phyloP scores from a whole-genome alignment of 2,888 invertebrate species.

The Ochropleura leucogaster region DNA sequence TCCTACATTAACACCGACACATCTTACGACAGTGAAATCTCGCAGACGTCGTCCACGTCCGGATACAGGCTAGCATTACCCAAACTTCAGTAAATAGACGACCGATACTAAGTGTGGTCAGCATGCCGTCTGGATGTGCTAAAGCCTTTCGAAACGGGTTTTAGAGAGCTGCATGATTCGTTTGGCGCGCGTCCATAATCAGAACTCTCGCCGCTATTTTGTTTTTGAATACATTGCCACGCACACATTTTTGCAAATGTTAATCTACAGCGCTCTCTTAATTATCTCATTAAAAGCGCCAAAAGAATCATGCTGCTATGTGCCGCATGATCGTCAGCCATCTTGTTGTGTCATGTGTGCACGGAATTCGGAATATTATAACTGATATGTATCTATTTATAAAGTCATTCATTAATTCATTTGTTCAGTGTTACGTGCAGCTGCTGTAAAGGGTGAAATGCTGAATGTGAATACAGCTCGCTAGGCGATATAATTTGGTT shows the following conservation, averaged over 20 bases:
- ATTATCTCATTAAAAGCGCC: background rate
- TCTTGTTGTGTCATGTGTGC: constrained; percentile 51
- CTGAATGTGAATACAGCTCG: background rate
- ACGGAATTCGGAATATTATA: constrained; percentile 29
- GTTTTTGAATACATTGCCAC: background rate
- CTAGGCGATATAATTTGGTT: constrained; percentile 5
- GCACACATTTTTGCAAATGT: background rate
- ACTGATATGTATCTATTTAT: constrained; percentile 27
- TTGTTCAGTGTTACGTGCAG: constrained; percentile 27
- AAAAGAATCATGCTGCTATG: constrained; percentile 7
- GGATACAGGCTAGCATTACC: constrained; percentile 93
- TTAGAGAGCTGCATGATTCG: constrained; percentile 1
- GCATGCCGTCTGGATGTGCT: constrained; percentile 60
- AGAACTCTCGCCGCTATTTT: background rate
- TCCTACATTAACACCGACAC: constrained; percentile 90
- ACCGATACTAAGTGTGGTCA: constrained; percentile 61
- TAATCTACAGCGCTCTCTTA: background rate
- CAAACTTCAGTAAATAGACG: constrained; percentile 69
- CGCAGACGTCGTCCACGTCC: constrained; percentile 96
- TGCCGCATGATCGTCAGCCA: constrained; percentile 51
- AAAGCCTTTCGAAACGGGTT: constrained; percentile 63
- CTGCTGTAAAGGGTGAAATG: constrained; percentile 13
- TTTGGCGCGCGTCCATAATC: constrained; percentile 2
- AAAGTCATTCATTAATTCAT: constrained; percentile 45
- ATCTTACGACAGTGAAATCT: constrained; percentile 95